These are phyloP conservation scores for Sclerodermus sp. DNA, from an alignment of 2,888 invertebrate genomes.

Conservation along the genomic window DNA sequence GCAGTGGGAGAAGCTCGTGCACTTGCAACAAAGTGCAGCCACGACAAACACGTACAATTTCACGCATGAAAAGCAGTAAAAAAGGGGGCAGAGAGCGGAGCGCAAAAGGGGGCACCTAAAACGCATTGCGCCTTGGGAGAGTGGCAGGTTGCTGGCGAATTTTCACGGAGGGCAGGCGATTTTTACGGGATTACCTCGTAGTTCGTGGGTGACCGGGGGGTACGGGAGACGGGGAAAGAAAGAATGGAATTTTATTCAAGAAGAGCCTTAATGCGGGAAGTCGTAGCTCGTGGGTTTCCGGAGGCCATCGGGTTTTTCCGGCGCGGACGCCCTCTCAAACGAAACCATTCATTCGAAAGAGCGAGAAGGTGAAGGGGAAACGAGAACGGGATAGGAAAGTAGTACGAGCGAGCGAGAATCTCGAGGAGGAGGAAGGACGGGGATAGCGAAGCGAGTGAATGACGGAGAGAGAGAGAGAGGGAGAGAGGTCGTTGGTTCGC, in stretches of 20 bases:
- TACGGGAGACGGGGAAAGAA: slow-evolving; percentile 12
- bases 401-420: background rate
- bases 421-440: slow-evolving; percentile 10
- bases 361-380: slow-evolving; percentile 12
- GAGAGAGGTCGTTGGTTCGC: slow-evolving; percentile 7
- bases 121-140: too few relatives aligned
- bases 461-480: slow-evolving; percentile 7
- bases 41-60: slow-evolving; percentile 27
- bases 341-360: slow-evolving; percentile 41
- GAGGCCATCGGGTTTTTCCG: slow-evolving; percentile 33
- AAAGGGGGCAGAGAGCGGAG: too few relatives aligned
- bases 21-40: slow-evolving; percentile 18
- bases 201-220: background rate
- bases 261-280: slow-evolving; percentile 42
- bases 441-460: background rate
- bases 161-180: too few relatives aligned
- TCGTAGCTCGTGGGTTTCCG: slow-evolving; percentile 33
- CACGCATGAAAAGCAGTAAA: slow-evolving; percentile 25
- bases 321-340: slow-evolving; percentile 23
- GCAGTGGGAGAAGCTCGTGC: slow-evolving; percentile 5
- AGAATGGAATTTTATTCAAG: slow-evolving; percentile 46
- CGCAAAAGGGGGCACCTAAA: too few relatives aligned
- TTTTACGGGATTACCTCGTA: slow-evolving; percentile 3
- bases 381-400: slow-evolving; percentile 1
- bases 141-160: too few relatives aligned